Conservation (phyloP, 2,888 invertebrate genomes). For the Acrobasis suavella region DNA sequence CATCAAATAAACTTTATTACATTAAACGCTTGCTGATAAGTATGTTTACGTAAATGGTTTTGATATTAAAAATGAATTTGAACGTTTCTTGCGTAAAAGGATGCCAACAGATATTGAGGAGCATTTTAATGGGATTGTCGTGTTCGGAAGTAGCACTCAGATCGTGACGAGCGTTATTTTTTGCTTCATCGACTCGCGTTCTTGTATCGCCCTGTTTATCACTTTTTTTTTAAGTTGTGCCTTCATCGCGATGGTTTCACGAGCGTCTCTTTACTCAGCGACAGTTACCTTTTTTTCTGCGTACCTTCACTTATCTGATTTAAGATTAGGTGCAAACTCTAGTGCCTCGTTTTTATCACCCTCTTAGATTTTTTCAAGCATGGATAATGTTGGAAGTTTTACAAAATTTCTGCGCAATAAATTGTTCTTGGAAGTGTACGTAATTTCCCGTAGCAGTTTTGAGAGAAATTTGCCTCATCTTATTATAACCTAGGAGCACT, state of each 20-base stretch:
- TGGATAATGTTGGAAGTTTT: constrained; percentile 44
- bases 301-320: constrained; percentile 62
- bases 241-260: constrained; percentile 33
- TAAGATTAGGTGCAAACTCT: constrained; percentile 67
- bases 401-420: constrained; percentile 17
- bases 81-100: constrained; percentile 19
- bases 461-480: constrained; percentile 10
- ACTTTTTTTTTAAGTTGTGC: constrained; percentile 38
- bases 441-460: constrained; percentile 20
- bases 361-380: constrained; percentile 45
- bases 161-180: constrained; percentile 61
- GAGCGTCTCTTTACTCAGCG: constrained; percentile 38
- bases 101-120: constrained; percentile 33
- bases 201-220: constrained; percentile 54
- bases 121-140: constrained; percentile 51
- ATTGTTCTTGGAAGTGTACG: constrained; percentile 18
- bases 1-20: neutral
- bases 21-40: neutral
- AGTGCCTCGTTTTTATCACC: constrained; percentile 41
- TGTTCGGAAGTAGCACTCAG: constrained; percentile 63
- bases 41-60: neutral
- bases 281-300: constrained; percentile 58
- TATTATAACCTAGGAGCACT: constrained; percentile 16
- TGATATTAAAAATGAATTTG: neutral
- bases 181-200: constrained; percentile 42